Percentiles rank a stretch among this genome's conserved stretches.
Conservation (phyloP, 2,797 vertebrate species). For the Lagocephalus sceleratus region DNA sequence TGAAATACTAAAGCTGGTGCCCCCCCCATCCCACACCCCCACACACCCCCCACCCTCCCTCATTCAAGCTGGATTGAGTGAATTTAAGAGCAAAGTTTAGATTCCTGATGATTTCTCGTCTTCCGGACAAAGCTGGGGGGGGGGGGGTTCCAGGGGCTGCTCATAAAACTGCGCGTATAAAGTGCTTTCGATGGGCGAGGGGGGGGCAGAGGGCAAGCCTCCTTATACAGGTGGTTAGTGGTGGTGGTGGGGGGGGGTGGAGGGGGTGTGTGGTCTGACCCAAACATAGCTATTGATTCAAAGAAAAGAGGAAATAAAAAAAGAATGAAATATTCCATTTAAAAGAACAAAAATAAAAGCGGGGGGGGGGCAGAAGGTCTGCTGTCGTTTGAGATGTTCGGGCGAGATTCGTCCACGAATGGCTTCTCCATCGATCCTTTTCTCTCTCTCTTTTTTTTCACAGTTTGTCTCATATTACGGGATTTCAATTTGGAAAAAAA, state of each 20-base stretch:
- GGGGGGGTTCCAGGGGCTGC: not conserved
- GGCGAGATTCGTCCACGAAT: not conserved
- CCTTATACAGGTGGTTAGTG: not conserved
- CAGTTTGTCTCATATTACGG: too few species aligned
- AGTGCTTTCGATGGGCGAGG: conserved; percentile 66
- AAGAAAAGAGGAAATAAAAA: conserved; percentile 13
- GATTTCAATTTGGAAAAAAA: too few species aligned
- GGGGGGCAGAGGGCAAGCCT: conserved; percentile 10
- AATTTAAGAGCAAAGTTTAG: not conserved
- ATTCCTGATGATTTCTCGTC: too few species aligned
- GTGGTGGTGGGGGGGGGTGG: not conserved
- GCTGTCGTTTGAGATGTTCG: not conserved
- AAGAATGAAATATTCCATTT: not conserved
- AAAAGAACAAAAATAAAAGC: not conserved
- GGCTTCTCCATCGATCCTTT: too few species aligned
- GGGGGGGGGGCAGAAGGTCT: not conserved
- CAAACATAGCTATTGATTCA: conserved; percentile 9
- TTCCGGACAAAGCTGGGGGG: too few species aligned
- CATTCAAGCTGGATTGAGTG: not conserved
- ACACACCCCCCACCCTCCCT: not conserved
- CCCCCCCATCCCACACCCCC: too few species aligned
- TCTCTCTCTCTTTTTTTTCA: too few species aligned
- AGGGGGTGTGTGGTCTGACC: too few species aligned
- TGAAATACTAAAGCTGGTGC: conserved; percentile 12
- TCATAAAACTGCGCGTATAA: conserved; percentile 49